Evolutionary conservation across 2,113 vertebrate species (phyloP).

Genomic region (Oncorhynchus gorbuscha): DNA sequence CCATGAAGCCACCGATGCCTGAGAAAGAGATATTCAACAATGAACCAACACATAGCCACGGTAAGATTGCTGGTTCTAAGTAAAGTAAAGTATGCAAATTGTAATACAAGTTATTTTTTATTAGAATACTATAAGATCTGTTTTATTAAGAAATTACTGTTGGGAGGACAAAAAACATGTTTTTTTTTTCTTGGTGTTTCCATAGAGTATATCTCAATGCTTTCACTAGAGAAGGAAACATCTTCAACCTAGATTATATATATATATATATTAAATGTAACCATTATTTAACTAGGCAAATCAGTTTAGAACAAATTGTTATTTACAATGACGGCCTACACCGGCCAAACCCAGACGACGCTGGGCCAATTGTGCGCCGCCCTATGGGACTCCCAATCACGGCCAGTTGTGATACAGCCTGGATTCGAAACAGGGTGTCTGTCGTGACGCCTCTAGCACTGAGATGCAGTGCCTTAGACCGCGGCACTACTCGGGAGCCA

Average conservation of each 20-base stretch:
- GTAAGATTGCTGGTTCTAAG: background rate
- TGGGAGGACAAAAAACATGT: background rate
- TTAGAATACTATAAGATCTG: background rate
- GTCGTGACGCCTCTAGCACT: no score
- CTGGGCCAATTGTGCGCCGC: no score
- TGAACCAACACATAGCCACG: background rate
- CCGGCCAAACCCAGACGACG: no score
- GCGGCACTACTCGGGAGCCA: no score
- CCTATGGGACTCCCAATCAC: no score
- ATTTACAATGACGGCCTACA: no score
- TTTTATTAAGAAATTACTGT: background rate
- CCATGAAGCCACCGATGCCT: slow-evolving; percentile 99
- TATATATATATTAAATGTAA: no score
- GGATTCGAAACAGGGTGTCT: no score
- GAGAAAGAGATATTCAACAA: slow-evolving; percentile 25
- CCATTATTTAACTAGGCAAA: no score
- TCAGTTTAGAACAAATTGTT: no score
- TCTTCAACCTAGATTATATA: background rate
- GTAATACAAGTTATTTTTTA: background rate
- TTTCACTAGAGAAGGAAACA: slow-evolving; percentile 18
- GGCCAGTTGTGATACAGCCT: no score
- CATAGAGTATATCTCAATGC: slow-evolving; percentile 14
- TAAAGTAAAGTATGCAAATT: background rate
- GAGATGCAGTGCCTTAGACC: no score
- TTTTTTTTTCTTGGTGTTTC: background rate